These are phyloP conservation scores for Cynocephalus volans DNA, from an alignment of 2,113 vertebrate species.

Conservation along the genomic window DNA sequence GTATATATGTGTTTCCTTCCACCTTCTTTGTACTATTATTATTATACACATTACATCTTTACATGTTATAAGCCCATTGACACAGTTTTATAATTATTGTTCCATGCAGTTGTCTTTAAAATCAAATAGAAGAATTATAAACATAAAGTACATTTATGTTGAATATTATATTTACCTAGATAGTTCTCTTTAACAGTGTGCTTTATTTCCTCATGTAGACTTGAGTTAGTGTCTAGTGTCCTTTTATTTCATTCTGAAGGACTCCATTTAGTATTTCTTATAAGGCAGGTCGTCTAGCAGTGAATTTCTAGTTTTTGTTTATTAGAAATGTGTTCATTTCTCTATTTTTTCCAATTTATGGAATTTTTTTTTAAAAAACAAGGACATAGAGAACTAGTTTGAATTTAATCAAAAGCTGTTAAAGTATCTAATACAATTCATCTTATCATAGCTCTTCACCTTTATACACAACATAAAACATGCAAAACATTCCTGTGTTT, in stretches of 20 bases:
- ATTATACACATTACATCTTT: neutral
- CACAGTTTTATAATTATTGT: neutral
- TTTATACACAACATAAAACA: neutral
- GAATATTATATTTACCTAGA: neutral
- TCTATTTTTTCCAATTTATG: neutral
- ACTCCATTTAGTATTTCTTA: neutral
- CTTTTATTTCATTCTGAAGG: neutral
- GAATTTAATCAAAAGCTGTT: conserved; percentile 1
- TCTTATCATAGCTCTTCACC: neutral
- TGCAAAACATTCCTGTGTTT: neutral
- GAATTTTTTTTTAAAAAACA: conserved; percentile 13
- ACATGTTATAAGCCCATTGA: neutral
- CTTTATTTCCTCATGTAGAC: neutral
- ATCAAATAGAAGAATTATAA: neutral
- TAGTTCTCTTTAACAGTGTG: neutral
- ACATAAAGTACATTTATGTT: neutral
- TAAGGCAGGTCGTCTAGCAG: neutral
- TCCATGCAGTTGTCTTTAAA: neutral
- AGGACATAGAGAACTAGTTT: neutral
- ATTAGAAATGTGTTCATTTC: neutral
- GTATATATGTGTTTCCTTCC: neutral
- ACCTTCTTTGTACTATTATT: neutral
- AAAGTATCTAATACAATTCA: conserved; percentile 40
- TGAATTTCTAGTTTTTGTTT: neutral
- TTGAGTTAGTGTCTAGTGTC: neutral